Base-by-base conservation (phyloP, 30 jellyfish, hydroid and myxozoan species). In the Aurelia sp. region DNA sequence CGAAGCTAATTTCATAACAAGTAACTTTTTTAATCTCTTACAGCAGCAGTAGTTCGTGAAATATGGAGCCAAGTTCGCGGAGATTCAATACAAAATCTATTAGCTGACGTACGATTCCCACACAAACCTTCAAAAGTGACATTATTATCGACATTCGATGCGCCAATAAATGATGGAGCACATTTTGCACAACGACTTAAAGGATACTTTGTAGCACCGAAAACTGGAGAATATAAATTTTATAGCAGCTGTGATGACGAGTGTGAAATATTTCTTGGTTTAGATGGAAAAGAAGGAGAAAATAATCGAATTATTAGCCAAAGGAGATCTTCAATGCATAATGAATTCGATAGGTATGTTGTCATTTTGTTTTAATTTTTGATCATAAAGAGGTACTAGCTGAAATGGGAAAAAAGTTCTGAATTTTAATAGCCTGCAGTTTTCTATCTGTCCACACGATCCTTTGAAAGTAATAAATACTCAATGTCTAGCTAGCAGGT, bases 61-160 rank as follows among this genome's bases (percentile, higher is more conserved):
- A 61, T 82, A 18, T 93, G 98, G 98, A 65, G 65, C 22, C 86
- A 86, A 21, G 91, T 93, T 6, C 59, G 90, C 6, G 98, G 98
- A 3, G 89, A 74, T 22, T 82, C 96, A 35, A 65, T 93, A 16
- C 98, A 93, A 72, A 84, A 93, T 58, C 88, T 93, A 23, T 47
- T 93, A 11, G 98, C 98, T 3, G 98, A 93, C 66, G 88, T 91
- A n/a, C 87, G 98, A 22, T 93, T 93, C 66, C 98, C 98, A 22
- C 97, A 93, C 59, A 78, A 86, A 61, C 98, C 98, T 51, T 89
- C 97, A 47, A 74, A 35, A 47, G 96, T 87, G 41, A 20, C 89
- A 23, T 82, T 74, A 74, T 30, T 93, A 17, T 31, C 79, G 21
- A 41, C 89, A 11, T 93, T 93, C 71, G 98, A 93, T 70, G 52